Evolutionary conservation across 1,140 invertebrate species (phyloP).

Genomic region (Pachyrhynchus sulphureomaculatus): DNA sequence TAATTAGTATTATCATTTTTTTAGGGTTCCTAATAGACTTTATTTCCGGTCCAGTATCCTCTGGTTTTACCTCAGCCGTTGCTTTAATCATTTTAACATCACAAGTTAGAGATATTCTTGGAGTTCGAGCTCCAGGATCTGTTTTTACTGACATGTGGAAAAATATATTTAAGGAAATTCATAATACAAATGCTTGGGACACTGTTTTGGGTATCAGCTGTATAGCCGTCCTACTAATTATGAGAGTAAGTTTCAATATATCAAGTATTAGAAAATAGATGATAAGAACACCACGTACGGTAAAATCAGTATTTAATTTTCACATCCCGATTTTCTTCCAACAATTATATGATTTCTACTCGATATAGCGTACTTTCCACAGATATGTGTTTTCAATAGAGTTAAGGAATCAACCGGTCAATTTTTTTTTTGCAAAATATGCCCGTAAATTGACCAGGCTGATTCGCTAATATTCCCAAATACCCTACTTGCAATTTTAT

Average conservation of each 20-base stretch:
- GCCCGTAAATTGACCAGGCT: no score
- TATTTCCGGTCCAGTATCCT: conserved; percentile 89
- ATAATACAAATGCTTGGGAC: conserved; percentile 65
- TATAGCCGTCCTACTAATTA: conserved; percentile 67
- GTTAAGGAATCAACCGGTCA: no score
- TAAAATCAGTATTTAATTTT: neutral
- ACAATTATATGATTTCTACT: no score
- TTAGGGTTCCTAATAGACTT: conserved; percentile 90
- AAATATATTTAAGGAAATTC: conserved; percentile 63
- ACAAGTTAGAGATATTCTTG: conserved; percentile 84
- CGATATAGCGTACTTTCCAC: no score
- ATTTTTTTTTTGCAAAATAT: no score
- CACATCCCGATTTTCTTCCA: neutral
- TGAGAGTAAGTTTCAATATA: conserved; percentile 64
- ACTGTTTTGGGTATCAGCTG: conserved; percentile 68
- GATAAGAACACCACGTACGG: no score
- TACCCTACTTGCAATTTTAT: no score
- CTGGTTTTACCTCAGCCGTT: conserved; percentile 90
- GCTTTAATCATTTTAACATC: conserved; percentile 87
- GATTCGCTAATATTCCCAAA: no score
- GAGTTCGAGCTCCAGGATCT: conserved; percentile 72
- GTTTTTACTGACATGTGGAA: conserved; percentile 74
- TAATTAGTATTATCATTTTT: no score
- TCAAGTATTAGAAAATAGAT: no score
- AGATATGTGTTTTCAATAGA: conserved; percentile 1